phyloP scores from a whole-genome alignment of 2,797 vertebrate genomes.

The Leptatherina wallacei region DNA sequence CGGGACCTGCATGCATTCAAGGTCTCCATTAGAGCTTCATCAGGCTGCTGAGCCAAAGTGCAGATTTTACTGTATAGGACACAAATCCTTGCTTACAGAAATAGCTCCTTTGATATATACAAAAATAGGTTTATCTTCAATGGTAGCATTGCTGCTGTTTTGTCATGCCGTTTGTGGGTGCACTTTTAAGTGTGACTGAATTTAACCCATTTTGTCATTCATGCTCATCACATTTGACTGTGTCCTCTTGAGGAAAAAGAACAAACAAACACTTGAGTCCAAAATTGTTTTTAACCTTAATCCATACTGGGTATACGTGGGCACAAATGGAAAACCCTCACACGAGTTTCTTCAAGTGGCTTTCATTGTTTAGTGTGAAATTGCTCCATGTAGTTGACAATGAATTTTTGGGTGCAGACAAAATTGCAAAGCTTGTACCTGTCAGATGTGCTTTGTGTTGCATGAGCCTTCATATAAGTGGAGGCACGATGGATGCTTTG shows the following conservation, averaged over 20 bases:
- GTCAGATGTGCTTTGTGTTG: slow-evolving; percentile 12
- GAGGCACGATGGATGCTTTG: neutral
- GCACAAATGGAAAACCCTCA: neutral
- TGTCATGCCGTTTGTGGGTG: neutral
- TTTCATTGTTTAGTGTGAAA: slow-evolving; percentile 23
- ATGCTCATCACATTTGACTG: neutral
- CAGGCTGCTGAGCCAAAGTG: neutral
- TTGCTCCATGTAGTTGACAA: slow-evolving; percentile 6
- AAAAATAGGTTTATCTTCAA: neutral
- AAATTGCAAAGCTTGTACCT: slow-evolving; percentile 7
- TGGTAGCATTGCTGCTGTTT: neutral
- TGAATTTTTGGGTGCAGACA: neutral
- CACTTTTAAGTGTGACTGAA: neutral
- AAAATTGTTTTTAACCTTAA: slow-evolving; percentile 20
- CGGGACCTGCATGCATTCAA: neutral
- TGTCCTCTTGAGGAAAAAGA: neutral
- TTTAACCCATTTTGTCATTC: slow-evolving; percentile 19
- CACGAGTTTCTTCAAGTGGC: slow-evolving; percentile 6
- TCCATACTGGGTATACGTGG: neutral
- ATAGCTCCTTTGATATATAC: slow-evolving; percentile 1
- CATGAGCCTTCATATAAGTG: neutral
- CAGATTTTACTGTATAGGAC: neutral
- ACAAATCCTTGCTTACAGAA: neutral
- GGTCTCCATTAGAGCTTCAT: neutral
- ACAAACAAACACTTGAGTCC: neutral